Evolutionary conservation across 2,888 invertebrate species (phyloP), one percentile per base, ranked within the genome.

Genomic region (Protodeltote pygarga): DNA sequence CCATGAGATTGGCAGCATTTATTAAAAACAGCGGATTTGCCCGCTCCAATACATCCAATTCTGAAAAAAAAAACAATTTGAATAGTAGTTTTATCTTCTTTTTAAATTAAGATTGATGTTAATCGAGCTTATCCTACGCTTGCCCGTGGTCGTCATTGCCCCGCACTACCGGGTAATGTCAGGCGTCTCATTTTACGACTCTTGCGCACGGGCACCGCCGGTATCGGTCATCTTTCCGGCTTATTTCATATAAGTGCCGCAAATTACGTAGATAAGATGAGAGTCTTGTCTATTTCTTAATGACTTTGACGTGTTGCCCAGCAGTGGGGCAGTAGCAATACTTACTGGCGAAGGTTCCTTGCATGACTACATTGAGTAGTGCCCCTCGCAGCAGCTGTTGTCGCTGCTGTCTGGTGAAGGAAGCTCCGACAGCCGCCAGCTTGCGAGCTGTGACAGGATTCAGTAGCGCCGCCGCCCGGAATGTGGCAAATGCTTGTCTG

Each of bases 1-100:
- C 92, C 87, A 92, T 89, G 0, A 92, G 77, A 24, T 91, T 91
- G 0, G 90, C 86, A 0, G 92, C 91, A 37, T 92, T 92, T 37
- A 90, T 88, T 21, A 92, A 60, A 48, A 85, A 89, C 28, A 85
- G 55, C 0, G 91, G 90, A 32, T 89, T 89, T 0, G 89, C 78
- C 1, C 87, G 67, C 55, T 91, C 89, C 48, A 91, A 40, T 0
- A 90, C 71, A n/a, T 91, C 90, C 48, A 92, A 35, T 70, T 89
- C 91, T 92, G 85, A 34, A 83, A 86, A 14, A 0, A 50, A 42
- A 41, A 42, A 47, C 29, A 39, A 45, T n/a, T 31, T 16, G 16
- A 40, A 16, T 25, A 17, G 31, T 23, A 34, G 13, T 2, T 6
- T 13, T 13, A n/a, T n/a, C n/a, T n/a, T n/a, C n/a, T n/a, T n/a